Base-by-base conservation (phyloP, 2,113 vertebrate genomes). In the Camarhynchus parvulus region DNA sequence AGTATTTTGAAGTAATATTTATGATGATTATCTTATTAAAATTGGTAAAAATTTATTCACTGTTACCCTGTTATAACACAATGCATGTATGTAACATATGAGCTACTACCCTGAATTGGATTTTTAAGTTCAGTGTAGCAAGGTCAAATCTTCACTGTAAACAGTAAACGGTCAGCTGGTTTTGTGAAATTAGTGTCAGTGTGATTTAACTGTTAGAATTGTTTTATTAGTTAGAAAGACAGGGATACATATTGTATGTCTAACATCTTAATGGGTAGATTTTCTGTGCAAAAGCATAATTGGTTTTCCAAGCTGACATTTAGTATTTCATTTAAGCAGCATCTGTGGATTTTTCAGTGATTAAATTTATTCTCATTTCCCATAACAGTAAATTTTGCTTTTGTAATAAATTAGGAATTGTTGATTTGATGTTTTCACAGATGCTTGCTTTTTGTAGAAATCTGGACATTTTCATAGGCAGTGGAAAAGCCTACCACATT, bases 121-220 rank as follows among this genome's bases (percentile, higher is more conserved):
- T 90, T 89, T 52, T 83, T 77, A 30, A 11, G 58, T 82, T 96
- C 78, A 17, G 5, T 44, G 11, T 66, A 39, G 59, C 89, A 90
- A 95, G 86, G 87, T 96, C 86, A 96, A 4, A 89, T 83, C 81
- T 92, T 85, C 46, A 8, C 44, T 88, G 53, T 68, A 84, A 90
- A 92, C 47, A 94, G n/a, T 66, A 78, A 68, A 33, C 77, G n/a
- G 49, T 96, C 94, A 79, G 44, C 12, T 11, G 39, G 83, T 82
- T 86, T 92, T 91, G 33, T 80, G 85, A 84, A 92, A 87, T 87
- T 86, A 73, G 10, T 87, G 81, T 55, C 18, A 1, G 12, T 83
- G 41, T 96, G 91, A 75, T 79, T 87, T 64, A 62, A 58, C 58
- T 75, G 19, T 85, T 79, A 27, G 31, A 68, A 53, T 72, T 75